A percentile compares a stretch with the other conserved stretches of the same genome.
Conservation (phyloP, 2,797 vertebrate species). For the Amblyraja radiata region DNA sequence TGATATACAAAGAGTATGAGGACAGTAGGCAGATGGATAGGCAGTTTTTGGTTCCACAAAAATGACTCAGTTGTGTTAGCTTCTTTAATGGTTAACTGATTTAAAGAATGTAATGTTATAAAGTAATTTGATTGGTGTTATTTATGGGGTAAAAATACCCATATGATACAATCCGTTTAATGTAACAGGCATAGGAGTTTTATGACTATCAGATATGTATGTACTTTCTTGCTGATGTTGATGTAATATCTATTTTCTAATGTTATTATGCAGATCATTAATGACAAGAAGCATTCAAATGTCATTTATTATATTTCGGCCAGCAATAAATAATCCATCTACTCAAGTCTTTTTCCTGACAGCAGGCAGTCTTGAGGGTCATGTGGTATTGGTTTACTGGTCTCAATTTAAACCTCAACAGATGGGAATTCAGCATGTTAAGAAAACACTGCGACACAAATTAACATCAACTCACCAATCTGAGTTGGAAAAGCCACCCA, state of each 20-base stretch:
- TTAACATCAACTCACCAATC: neutral
- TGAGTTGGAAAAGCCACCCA: neutral
- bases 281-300: neutral
- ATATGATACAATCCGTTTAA: neutral
- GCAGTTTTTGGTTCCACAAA: neutral
- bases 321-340: slow-evolving; percentile 5
- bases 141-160: neutral
- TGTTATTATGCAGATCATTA: neutral
- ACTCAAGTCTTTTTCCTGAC: neutral
- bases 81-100: neutral
- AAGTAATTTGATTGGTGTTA: neutral
- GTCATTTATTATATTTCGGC: neutral
- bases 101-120: neutral
- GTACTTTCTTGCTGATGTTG: neutral
- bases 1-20: neutral
- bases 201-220: neutral
- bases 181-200: no score
- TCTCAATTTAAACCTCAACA: neutral
- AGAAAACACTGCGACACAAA: neutral
- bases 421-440: neutral
- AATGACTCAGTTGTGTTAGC: neutral
- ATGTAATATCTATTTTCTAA: neutral
- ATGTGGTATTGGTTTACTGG: neutral
- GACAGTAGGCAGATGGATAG: neutral
- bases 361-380: neutral